Base-by-base conservation (phyloP, 2,888 invertebrate genomes). In the Dolichomitus sp. region DNA sequence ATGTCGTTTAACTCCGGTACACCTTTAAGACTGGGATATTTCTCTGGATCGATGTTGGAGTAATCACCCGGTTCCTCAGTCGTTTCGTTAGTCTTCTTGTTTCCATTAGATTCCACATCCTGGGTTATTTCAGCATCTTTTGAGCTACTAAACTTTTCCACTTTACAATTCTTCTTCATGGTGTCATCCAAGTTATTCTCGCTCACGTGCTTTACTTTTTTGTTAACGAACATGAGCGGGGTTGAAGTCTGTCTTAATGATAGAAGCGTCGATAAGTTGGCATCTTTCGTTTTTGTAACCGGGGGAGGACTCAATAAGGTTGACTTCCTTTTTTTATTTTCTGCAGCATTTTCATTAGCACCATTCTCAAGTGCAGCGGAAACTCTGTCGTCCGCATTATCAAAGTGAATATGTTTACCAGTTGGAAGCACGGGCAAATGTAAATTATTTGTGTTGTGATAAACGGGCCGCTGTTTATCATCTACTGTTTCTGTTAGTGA, bases 1-100 rank as follows among this genome's bases (percentile, higher is more conserved):
- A 88, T 54, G 79, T 90, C 89, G 11, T 81, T 80, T 57, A 69
- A 50, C 66, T 80, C 81, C n/a, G 89, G 86, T 27, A 12, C n/a
- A 0, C 57, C 14, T 14, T 61, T 37, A 17, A 83, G 66, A 48
- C 30, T 42, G 2, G 86, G 85, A 84, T 81, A 84, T 40, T 84
- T 66, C 7, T 73, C 50, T 3, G 81, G 66, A 63, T 84, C 70
- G 1, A 85, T n/a, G 7, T 80, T 54, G 9, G 54, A 19, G 33
- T 75, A 85, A 73, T 85, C 57, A 37, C 2, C 59, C n/a, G 50
- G 1, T 7, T 65, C 45, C 48, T 70, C 57, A 6, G 42, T 33
- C 27, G 63, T 48, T 45, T 50, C 27, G 9, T 27, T 12, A 2
- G 7, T 11, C 0, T 2, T 2, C 30, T 69, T 48, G n/a, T 27